phyloP scores from a whole-genome alignment of 2,888 invertebrate genomes.

The Leptopilina syphax region DNA sequence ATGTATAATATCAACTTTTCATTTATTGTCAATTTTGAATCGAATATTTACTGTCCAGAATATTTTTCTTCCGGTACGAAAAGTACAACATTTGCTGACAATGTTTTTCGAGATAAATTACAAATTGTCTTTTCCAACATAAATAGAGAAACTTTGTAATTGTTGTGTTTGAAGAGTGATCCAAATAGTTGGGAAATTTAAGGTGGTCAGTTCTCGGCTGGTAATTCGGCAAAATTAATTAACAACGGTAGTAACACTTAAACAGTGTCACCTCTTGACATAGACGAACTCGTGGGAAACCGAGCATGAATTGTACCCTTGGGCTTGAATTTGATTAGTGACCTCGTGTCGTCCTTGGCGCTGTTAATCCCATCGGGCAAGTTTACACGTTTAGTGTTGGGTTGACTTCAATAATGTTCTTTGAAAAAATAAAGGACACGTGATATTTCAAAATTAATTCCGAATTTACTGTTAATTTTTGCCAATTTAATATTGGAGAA shows the following conservation, averaged over 20 bases:
- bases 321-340: slow-evolving; percentile 44
- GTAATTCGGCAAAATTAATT: slow-evolving; percentile 65
- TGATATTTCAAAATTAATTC: neutral
- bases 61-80: too few species aligned
- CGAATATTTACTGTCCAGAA: too few species aligned
- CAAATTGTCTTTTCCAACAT: too few species aligned
- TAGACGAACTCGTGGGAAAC: slow-evolving; percentile 35
- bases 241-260: slow-evolving; percentile 46
- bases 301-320: slow-evolving; percentile 38
- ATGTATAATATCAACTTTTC: too few species aligned
- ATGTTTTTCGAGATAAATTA: too few species aligned
- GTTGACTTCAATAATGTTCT: slow-evolving; percentile 6
- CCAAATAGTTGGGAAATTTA: neutral
- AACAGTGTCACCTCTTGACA: slow-evolving; percentile 27
- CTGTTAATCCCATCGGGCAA: slow-evolving; percentile 36
- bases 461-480: neutral
- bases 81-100: too few species aligned
- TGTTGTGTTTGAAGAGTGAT: neutral
- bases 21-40: too few species aligned
- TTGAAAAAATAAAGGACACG: slow-evolving; percentile 1
- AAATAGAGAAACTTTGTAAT: neutral
- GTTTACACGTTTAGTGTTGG: slow-evolving; percentile 34
- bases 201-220: slow-evolving; percentile 44
- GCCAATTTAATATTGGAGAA: too few species aligned
- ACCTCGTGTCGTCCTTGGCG: slow-evolving; percentile 42